Conservation (phyloP, 2,888 invertebrate species). For the Blastobasis adustella region DNA sequence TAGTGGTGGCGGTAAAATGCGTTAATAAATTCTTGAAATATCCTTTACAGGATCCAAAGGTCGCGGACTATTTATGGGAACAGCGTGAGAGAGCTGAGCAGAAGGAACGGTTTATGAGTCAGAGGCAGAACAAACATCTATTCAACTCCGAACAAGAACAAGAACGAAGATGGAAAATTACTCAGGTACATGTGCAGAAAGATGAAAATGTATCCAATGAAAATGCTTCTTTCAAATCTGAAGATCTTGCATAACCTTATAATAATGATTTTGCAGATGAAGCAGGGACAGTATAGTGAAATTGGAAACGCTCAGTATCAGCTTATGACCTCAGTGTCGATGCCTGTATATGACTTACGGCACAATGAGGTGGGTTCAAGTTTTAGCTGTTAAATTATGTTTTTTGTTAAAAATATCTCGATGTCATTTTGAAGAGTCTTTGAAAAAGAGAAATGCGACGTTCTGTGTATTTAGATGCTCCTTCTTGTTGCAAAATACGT, state of each 20-base stretch:
- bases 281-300: slow-evolving; percentile 77
- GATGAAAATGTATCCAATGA: not conserved
- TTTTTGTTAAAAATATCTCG: slow-evolving; percentile 9
- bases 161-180: slow-evolving; percentile 74
- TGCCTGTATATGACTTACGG: slow-evolving; percentile 93
- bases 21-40: not conserved
- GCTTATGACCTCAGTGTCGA: slow-evolving; percentile 93
- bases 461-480: not conserved
- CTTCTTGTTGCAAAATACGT: not conserved
- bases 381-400: slow-evolving; percentile 6
- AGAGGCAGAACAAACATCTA: slow-evolving; percentile 74
- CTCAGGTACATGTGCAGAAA: slow-evolving; percentile 51
- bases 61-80: slow-evolving; percentile 94
- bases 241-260: too few species aligned
- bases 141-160: slow-evolving; percentile 79
- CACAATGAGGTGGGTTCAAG: slow-evolving; percentile 83
- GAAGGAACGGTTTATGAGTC: slow-evolving; percentile 82
- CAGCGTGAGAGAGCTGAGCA: slow-evolving; percentile 87
- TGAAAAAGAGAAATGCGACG: slow-evolving; percentile 17
- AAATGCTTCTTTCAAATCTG: not conserved
- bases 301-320: slow-evolving; percentile 79
- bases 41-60: slow-evolving; percentile 82
- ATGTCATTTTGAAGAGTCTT: slow-evolving; percentile 12
- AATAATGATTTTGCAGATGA: slow-evolving; percentile 51
- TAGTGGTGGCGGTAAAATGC: too few species aligned